Evolutionary conservation across 1,140 invertebrate genomes (phyloP).

Genomic region (Tenebrio molitor): DNA sequence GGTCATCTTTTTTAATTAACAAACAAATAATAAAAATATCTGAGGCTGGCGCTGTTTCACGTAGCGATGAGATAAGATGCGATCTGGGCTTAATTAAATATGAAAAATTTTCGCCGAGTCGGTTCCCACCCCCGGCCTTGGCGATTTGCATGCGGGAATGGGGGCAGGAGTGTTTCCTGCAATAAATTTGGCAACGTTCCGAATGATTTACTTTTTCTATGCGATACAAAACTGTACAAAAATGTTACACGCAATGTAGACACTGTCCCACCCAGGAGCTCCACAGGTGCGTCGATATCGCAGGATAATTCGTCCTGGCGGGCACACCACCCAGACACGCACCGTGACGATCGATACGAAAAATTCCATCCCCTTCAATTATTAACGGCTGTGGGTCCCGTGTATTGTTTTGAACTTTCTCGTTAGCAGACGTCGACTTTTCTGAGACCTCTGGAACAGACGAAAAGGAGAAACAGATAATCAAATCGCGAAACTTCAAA

Average conservation of each 20-base stretch:
- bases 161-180: not conserved
- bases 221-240: slow-evolving; percentile 37
- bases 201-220: slow-evolving; percentile 1
- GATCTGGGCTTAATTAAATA: slow-evolving; percentile 31
- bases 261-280: slow-evolving; percentile 19
- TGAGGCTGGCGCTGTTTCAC: not conserved
- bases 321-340: slow-evolving; percentile 24
- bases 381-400: slow-evolving; percentile 58
- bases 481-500: slow-evolving; percentile 39
- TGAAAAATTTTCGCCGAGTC: slow-evolving; percentile 19
- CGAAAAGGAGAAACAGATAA: slow-evolving; percentile 45
- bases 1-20: slow-evolving; percentile 38
- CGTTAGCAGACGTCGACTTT: slow-evolving; percentile 66
- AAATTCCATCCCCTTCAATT: slow-evolving; percentile 30
- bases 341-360: slow-evolving; percentile 23
- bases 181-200: not conserved
- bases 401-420: slow-evolving; percentile 68
- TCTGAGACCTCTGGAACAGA: slow-evolving; percentile 67
- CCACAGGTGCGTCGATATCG: slow-evolving; percentile 40
- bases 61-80: slow-evolving; percentile 5
- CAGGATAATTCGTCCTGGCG: slow-evolving; percentile 11
- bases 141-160: not conserved
- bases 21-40: slow-evolving; percentile 32
- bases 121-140: not conserved
- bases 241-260: slow-evolving; percentile 10